Base-by-base conservation (phyloP, 2,113 vertebrate genomes). In the Oceanodroma tethys region DNA sequence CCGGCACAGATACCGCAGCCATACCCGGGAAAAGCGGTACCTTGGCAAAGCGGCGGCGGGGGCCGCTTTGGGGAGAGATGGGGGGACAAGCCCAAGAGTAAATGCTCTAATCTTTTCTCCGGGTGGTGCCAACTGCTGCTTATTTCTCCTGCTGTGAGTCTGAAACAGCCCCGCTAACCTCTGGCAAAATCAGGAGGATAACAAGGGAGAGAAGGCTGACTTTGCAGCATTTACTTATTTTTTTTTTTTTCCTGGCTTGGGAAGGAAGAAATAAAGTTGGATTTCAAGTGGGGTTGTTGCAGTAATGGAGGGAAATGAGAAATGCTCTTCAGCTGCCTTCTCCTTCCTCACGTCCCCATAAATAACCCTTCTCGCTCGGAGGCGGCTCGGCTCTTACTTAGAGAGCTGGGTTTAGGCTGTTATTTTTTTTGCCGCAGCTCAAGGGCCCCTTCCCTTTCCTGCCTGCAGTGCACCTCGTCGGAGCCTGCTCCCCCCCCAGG, bases 291-390 rank as follows among this genome's bases (percentile, higher is more conserved):
- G 83, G 48, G 91, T 67, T 81, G 76, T 91, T 95, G 92, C 92
- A 34, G 94, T 92, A 81, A 81, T 67, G 76, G 88, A 95, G 90
- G 88, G 88, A 93, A 89, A 95, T 92, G 91, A 97, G 86, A 81
- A 88, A 84, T 94, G 82, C 88, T 95, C 42, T 13, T 92, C 96
- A 97, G 94, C 95, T 86, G 90, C 95, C 86, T 92, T 95, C 94
- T 90, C 94, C 88, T 93, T 95, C 68, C 86, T 92, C 0, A 0
- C 10, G 67, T 93, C 86, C 81, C 74, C 89, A 93, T 91, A 94
- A 96, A 97, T 97, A 96, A 97, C 91, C 92, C 68, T 87, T 53
- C 90, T 87, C 2, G 0, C 58, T 71, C 0, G 0, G 73, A 88
- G 68, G 20, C 0, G 0, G 38, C 66, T 86, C 42, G 4, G 56